Percentiles rank a stretch among this genome's conserved stretches.
phyloP scores from a whole-genome alignment of 2,888 invertebrate species.

The Noctua janthe region DNA sequence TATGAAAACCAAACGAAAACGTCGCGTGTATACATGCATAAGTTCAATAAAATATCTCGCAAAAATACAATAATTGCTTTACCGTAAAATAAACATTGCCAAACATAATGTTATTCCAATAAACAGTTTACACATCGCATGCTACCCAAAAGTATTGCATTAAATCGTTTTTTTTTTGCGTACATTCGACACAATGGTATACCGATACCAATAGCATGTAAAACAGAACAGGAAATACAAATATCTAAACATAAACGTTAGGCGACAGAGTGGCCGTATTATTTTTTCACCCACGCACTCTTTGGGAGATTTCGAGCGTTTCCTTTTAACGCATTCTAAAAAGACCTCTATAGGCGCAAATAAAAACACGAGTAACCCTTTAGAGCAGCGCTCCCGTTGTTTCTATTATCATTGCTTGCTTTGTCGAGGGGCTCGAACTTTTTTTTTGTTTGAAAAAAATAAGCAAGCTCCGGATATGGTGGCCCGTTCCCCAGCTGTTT shows the following conservation, averaged over 20 bases:
- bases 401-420: slow-evolving; percentile 88
- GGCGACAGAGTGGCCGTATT: slow-evolving; percentile 72
- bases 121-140: slow-evolving; percentile 49
- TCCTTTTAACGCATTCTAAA: slow-evolving; percentile 85
- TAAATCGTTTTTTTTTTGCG: slow-evolving; percentile 47
- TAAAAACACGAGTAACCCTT: slow-evolving; percentile 88
- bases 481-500: slow-evolving; percentile 86
- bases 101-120: slow-evolving; percentile 30
- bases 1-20: slow-evolving; percentile 39
- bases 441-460: slow-evolving; percentile 84
- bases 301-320: slow-evolving; percentile 76
- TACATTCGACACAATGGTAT: slow-evolving; percentile 20
- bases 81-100: slow-evolving; percentile 36
- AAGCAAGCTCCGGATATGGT: slow-evolving; percentile 85
- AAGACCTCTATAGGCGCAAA: slow-evolving; percentile 81
- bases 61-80: slow-evolving; percentile 40
- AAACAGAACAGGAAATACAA: slow-evolving; percentile 68
- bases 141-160: slow-evolving; percentile 44
- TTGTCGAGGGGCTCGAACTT: slow-evolving; percentile 81
- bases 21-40: slow-evolving; percentile 34
- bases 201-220: slow-evolving; percentile 59
- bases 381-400: slow-evolving; percentile 83
- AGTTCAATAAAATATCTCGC: slow-evolving; percentile 28
- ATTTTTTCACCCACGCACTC: slow-evolving; percentile 79
- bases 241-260: slow-evolving; percentile 68